Conservation (phyloP, 2,113 vertebrate genomes). For the Ailuropoda melanoleuca region DNA sequence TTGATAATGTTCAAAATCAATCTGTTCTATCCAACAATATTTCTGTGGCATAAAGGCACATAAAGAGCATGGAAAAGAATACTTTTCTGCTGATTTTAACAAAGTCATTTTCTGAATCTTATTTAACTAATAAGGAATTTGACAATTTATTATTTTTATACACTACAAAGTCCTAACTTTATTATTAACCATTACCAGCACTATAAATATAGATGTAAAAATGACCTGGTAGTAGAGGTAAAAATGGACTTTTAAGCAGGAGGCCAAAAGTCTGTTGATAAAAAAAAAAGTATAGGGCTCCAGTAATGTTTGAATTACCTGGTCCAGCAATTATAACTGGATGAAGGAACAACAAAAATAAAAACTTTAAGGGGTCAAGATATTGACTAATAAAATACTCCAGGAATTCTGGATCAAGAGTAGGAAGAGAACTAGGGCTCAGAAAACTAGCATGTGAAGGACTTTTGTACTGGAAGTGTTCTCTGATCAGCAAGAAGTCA, state of each 20-base stretch:
- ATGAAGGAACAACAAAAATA: background rate
- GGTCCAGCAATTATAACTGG: background rate
- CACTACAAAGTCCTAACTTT: background rate
- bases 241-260: background rate
- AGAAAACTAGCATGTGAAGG: background rate
- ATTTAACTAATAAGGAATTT: background rate
- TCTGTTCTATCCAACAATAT: background rate
- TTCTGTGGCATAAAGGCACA: background rate
- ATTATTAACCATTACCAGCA: background rate
- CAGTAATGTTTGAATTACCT: background rate
- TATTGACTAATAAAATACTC: background rate
- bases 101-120: background rate
- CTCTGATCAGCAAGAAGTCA: background rate
- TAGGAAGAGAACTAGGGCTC: background rate
- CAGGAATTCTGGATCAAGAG: background rate
- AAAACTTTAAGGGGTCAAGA: background rate
- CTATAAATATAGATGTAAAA: background rate
- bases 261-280: background rate
- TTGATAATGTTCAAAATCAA: background rate
- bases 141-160: constrained; percentile 11
- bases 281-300: background rate
- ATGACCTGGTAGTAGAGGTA: background rate
- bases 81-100: background rate
- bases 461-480: background rate
- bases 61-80: background rate